Percentiles rank a stretch among this genome's conserved stretches.
Conservation (phyloP, 2,888 invertebrate genomes). For the Sisyra terminalis region DNA sequence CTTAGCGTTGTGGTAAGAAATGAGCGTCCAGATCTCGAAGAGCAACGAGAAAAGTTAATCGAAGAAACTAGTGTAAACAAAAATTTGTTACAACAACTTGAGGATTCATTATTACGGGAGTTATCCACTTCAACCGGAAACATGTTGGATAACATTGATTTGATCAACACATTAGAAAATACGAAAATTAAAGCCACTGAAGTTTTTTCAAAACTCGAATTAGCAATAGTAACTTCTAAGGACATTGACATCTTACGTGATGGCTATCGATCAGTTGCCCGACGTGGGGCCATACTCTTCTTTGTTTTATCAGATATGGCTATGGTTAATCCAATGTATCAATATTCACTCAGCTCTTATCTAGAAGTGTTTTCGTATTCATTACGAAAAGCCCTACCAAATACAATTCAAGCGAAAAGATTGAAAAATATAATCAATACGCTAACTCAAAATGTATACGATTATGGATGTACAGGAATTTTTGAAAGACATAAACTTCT, state of each 20-base stretch:
- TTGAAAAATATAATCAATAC: slow-evolving; percentile 68
- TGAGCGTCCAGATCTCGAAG: slow-evolving; percentile 76
- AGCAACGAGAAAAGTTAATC: slow-evolving; percentile 69
- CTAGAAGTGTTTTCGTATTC: slow-evolving; percentile 72
- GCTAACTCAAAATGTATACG: slow-evolving; percentile 75
- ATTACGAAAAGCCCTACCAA: slow-evolving; percentile 65
- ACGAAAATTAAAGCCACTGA: slow-evolving; percentile 77
- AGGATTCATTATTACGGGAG: slow-evolving; percentile 71
- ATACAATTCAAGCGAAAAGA: slow-evolving; percentile 55
- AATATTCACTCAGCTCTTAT: slow-evolving; percentile 75
- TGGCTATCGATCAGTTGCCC: slow-evolving; percentile 72
- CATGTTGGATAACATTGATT: slow-evolving; percentile 82
- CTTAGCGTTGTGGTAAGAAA: slow-evolving; percentile 77
- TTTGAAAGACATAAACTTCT: slow-evolving; percentile 83
- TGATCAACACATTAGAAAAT: slow-evolving; percentile 72
- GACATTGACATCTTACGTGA: slow-evolving; percentile 74
- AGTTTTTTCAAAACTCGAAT: slow-evolving; percentile 60
- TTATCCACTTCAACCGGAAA: slow-evolving; percentile 76
- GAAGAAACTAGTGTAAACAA: slow-evolving; percentile 76
- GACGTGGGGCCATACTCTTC: slow-evolving; percentile 76
- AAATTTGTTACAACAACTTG: slow-evolving; percentile 62
- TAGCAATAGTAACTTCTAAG: slow-evolving; percentile 56
- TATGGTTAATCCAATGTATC: slow-evolving; percentile 79
- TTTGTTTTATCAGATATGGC: slow-evolving; percentile 86
- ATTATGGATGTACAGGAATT: slow-evolving; percentile 82